Evolutionary conservation across 2,888 invertebrate genomes (phyloP).

Genomic region (Parnassius glacialis): DNA sequence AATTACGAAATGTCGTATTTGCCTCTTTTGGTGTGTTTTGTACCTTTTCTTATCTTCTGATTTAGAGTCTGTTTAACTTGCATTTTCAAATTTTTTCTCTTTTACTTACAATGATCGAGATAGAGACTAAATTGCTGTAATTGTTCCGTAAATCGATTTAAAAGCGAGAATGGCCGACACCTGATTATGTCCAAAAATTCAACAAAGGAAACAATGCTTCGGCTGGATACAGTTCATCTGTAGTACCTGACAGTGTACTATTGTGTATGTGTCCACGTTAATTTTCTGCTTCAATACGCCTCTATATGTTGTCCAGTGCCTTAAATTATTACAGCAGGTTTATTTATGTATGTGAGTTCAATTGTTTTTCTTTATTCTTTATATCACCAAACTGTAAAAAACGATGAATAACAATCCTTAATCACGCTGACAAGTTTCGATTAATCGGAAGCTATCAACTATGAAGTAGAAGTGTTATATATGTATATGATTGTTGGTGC

Average conservation of each 20-base stretch:
- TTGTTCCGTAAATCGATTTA: not conserved
- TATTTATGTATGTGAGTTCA: too few relatives aligned
- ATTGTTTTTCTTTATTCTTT: too few relatives aligned
- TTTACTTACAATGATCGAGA: not conserved
- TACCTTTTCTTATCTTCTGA: too few relatives aligned
- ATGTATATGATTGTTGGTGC: too few relatives aligned
- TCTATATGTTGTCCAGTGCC: not conserved
- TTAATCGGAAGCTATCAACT: too few relatives aligned
- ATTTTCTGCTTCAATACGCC: slow-evolving; percentile 33
- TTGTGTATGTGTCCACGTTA: slow-evolving; percentile 26
- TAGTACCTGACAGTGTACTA: slow-evolving; percentile 31
- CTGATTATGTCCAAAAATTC: slow-evolving; percentile 33
- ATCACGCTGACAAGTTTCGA: too few relatives aligned
- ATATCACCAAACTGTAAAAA: too few relatives aligned
- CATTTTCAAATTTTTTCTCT: not conserved
- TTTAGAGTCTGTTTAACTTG: too few relatives aligned
- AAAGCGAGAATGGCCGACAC: slow-evolving; percentile 12
- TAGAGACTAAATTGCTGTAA: slow-evolving; percentile 3
- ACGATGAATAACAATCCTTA: too few relatives aligned
- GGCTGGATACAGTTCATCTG: slow-evolving; percentile 24
- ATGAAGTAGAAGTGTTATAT: too few relatives aligned
- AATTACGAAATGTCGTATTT: slow-evolving; percentile 38
- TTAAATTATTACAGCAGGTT: too few relatives aligned
- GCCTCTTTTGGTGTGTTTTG: slow-evolving; percentile 14
- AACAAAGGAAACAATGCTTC: slow-evolving; percentile 36